Base-by-base conservation (phyloP, 1,140 invertebrate genomes). In the Ooceraea biroi region DNA sequence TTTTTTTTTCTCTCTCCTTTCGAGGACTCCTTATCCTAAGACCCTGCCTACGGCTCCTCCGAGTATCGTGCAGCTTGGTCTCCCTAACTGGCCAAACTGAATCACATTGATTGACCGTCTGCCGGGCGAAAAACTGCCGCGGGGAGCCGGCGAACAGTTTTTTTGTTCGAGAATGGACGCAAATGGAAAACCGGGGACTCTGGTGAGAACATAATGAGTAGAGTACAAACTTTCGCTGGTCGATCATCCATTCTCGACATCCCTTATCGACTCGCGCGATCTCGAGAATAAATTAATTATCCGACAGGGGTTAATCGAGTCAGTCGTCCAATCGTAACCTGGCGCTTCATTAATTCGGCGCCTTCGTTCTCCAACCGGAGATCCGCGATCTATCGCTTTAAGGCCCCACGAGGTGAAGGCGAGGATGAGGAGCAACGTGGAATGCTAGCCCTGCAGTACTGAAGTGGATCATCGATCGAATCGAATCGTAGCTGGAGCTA, bases 51-150 rank as follows among this genome's bases (percentile, higher is more conserved):
- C 71, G 88, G 78, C 80, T 69, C 76, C 72, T 84, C 60, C 80
- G 63, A 77, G 82, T 83, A 80, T 86, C 85, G 52, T 57, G 25
- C 77, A 57, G 65, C 71, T 63, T 57, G 71, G 80, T 85, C 85
- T 55, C 89, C 85, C 86, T 85, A 89, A 90, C 86, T 88, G 87
- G 85, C 84, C 87, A 91, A 92, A 93, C 92, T 92, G 93, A 94
- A 94, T 94, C 92, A 91, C 91, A 91, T 92, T 93, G 92, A 94
- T 93, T 93, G 91, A 91, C 90, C 90, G 89, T 90, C 89, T 84
- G 91, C 55, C 74, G 74, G 50, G 71, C 78, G 52, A 88, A 74
- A 85, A 78, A 80, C 76, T 27, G 65, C 17, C 65, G 50, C 50
- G 63, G 22, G 68, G n/a, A 78, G 65, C 65, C 3, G 17, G 65